Percentiles rank a stretch among this genome's conserved stretches.
Evolutionary conservation across 2,797 vertebrate genomes (phyloP).

Genomic region (Avahi laniger): DNA sequence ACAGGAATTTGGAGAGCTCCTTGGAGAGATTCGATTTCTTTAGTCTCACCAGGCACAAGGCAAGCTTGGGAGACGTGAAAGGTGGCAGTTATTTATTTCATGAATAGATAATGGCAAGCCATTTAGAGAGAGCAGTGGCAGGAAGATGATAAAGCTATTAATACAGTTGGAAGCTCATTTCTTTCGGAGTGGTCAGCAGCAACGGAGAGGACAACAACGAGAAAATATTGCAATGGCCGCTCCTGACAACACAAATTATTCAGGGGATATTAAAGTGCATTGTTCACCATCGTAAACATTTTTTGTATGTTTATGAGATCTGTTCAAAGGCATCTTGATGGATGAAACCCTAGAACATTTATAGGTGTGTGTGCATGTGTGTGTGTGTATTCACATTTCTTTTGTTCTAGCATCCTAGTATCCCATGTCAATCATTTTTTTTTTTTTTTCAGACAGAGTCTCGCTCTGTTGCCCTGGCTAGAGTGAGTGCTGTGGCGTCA

Average conservation of each 20-base stretch:
- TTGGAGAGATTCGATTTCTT: background rate
- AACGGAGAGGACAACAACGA: conserved; percentile 21
- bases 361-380: background rate
- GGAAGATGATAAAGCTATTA: conserved; percentile 69
- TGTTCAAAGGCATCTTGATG: conserved; percentile 67
- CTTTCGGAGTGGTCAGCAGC: conserved; percentile 62
- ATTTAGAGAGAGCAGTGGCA: conserved; percentile 22
- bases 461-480: no score
- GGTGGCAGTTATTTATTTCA: conserved; percentile 55
- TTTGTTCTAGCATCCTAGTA: background rate
- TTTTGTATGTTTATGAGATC: conserved; percentile 73
- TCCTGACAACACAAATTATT: conserved; percentile 65
- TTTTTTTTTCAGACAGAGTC: no score
- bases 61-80: conserved; percentile 28
- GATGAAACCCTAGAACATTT: conserved; percentile 56
- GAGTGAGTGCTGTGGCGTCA: no score
- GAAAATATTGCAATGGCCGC: conserved; percentile 48
- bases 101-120: conserved; percentile 33
- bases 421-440: conserved; percentile 16
- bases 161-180: conserved; percentile 59
- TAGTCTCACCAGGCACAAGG: background rate
- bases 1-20: background rate
- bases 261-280: conserved; percentile 63
- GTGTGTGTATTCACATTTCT: background rate
- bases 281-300: conserved; percentile 67